Conservation (phyloP, 2,113 vertebrate genomes). For the Oncorhynchus nerka region DNA sequence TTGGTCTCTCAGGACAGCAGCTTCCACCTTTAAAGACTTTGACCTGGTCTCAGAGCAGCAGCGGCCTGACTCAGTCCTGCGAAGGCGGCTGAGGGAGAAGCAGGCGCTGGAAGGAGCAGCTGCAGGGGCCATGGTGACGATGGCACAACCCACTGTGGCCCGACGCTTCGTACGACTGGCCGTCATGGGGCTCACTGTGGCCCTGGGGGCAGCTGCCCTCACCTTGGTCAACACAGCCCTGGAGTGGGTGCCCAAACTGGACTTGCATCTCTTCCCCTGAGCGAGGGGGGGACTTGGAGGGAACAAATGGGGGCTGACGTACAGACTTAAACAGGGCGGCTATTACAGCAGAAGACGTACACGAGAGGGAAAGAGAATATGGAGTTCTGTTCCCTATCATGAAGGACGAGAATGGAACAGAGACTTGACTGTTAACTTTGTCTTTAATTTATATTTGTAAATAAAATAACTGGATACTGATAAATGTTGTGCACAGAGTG, state of each 20-base stretch:
- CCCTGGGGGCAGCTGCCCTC: conserved; percentile 89
- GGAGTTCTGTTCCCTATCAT: not conserved
- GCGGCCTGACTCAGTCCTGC: conserved; percentile 86
- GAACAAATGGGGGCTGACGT: not conserved
- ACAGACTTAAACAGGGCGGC: not conserved
- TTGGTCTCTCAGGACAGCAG: conserved; percentile 77
- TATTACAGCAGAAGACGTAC: conserved; percentile 5
- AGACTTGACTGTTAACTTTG: not conserved
- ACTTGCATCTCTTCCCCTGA: conserved; percentile 61
- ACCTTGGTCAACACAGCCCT: conserved; percentile 91
- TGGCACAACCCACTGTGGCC: conserved; percentile 82
- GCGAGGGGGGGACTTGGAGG: not conserved
- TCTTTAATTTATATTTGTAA: conserved; percentile 64
- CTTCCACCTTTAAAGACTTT: conserved; percentile 96
- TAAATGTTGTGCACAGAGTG: conserved; percentile 32
- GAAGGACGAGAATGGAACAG: conserved; percentile 6
- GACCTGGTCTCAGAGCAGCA: conserved; percentile 90
- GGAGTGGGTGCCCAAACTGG: conserved; percentile 95
- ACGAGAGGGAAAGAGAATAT: conserved; percentile 21
- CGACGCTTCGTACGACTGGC: conserved; percentile 90
- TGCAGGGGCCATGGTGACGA: conserved; percentile 35
- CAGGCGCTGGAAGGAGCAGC: conserved; percentile 71
- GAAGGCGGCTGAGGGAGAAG: conserved; percentile 75
- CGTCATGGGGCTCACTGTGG: conserved; percentile 94
- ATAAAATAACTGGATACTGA: conserved; percentile 39